Evolutionary conservation across 1,140 invertebrate genomes (phyloP).

Genomic region (Riptortus pedestris): DNA sequence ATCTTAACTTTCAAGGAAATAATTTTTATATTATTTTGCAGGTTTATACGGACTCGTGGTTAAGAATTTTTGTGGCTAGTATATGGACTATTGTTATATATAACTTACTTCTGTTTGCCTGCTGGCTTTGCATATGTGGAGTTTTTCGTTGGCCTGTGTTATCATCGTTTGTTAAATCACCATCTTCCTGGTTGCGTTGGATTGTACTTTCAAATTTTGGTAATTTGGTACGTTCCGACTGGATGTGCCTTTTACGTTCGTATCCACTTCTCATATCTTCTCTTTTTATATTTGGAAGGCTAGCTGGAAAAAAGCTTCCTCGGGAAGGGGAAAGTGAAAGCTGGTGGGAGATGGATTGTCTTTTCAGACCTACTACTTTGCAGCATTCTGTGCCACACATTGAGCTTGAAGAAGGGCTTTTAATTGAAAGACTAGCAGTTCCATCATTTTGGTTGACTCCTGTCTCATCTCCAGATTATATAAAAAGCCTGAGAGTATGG

Average conservation of each 20-base stretch:
- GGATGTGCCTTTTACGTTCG: slow-evolving; percentile 22
- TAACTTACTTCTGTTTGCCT: slow-evolving; percentile 14
- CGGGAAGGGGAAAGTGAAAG: neutral
- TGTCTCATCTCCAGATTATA: slow-evolving; percentile 39
- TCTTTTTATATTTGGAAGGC: slow-evolving; percentile 12
- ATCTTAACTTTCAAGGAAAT: too few relatives aligned
- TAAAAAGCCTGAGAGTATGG: slow-evolving; percentile 45
- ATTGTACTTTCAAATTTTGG: slow-evolving; percentile 5
- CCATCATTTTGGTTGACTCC: slow-evolving; percentile 43
- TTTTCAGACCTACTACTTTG: slow-evolving; percentile 33
- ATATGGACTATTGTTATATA: slow-evolving; percentile 16
- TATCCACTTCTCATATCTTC: slow-evolving; percentile 23
- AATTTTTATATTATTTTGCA: too few relatives aligned
- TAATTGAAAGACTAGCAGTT: slow-evolving; percentile 40
- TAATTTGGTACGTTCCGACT: slow-evolving; percentile 28
- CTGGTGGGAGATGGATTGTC: slow-evolving; percentile 34
- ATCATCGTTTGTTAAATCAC: neutral
- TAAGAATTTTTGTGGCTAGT: slow-evolving; percentile 14
- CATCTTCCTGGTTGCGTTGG: neutral
- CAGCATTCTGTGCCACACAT: slow-evolving; percentile 33
- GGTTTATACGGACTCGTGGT: slow-evolving; percentile 18
- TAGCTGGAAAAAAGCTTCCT: neutral
- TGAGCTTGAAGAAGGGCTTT: slow-evolving; percentile 34
- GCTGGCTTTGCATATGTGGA: slow-evolving; percentile 13
- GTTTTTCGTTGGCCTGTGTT: slow-evolving; percentile 12